phyloP scores from a whole-genome alignment of 30 jellyfish, hydroid and myxozoan genomes.

The Aurelia coerulea region DNA sequence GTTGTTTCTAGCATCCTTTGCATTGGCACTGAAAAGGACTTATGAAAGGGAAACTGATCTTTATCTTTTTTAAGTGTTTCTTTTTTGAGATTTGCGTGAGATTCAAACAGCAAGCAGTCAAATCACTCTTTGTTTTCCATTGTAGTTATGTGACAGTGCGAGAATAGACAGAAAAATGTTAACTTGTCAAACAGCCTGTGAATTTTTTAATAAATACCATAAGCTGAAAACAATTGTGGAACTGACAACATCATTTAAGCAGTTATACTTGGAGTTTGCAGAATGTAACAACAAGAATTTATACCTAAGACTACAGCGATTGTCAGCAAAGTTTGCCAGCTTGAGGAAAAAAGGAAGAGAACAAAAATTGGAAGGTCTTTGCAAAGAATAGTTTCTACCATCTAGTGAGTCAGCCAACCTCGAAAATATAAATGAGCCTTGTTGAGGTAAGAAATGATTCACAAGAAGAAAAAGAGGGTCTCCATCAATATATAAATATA shows the following conservation, averaged over 20 bases:
- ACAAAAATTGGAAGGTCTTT: neutral
- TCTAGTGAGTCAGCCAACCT: slow-evolving; percentile 12
- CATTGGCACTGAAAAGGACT: too few species aligned
- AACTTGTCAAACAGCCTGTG: slow-evolving; percentile 5
- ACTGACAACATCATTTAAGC: slow-evolving; percentile 1
- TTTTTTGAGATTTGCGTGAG: neutral
- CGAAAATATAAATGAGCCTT: slow-evolving; percentile 8
- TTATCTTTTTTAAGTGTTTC: neutral
- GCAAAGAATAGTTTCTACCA: slow-evolving; percentile 21
- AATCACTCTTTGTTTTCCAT: neutral
- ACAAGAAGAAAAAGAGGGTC: slow-evolving; percentile 3
- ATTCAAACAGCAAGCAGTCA: neutral
- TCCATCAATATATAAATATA: neutral
- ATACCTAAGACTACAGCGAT: neutral
- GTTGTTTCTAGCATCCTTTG: too few species aligned
- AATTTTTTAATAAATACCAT: neutral
- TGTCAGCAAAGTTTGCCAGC: slow-evolving; percentile 1
- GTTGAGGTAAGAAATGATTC: slow-evolving; percentile 19
- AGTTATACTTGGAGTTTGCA: slow-evolving; percentile 19
- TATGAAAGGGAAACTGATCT: too few species aligned
- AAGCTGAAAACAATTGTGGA: neutral
- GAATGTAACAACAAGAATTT: neutral
- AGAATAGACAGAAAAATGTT: neutral
- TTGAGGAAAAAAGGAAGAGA: neutral
- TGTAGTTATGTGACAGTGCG: neutral